Conservation (phyloP, 2,797 vertebrate species). For the Sebastes wilsoni region DNA sequence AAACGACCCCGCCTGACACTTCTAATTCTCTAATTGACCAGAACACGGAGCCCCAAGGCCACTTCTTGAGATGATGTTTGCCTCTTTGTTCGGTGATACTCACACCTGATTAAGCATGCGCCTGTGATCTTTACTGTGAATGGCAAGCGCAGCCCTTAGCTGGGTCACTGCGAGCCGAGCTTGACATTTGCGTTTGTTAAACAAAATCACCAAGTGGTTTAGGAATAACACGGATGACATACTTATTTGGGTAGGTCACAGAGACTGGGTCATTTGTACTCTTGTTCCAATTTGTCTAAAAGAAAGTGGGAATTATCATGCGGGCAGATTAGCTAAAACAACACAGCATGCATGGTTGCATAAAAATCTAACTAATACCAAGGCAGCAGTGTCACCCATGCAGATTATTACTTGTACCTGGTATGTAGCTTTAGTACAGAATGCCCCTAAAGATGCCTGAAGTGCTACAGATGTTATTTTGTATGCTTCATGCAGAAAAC, state of each 20-base stretch:
- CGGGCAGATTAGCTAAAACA: neutral
- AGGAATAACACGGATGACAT: conserved; percentile 6
- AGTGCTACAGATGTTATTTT: conserved; percentile 45
- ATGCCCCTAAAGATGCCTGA: conserved; percentile 5
- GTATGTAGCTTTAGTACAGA: conserved; percentile 6
- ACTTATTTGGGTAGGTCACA: conserved; percentile 17
- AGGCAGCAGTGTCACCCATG: neutral
- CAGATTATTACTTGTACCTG: conserved; percentile 6
- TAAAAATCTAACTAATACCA: neutral
- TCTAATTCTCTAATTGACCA: conserved; percentile 68
- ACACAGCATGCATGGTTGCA: neutral
- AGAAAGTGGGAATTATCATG: neutral
- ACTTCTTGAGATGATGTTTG: conserved; percentile 42
- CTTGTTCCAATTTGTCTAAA: neutral
- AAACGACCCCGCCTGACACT: conserved; percentile 45
- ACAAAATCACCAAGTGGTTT: conserved; percentile 38
- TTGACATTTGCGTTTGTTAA: conserved; percentile 65
- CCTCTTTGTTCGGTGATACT: conserved; percentile 53
- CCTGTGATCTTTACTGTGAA: conserved; percentile 53
- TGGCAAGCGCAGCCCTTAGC: conserved; percentile 36
- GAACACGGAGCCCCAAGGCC: conserved; percentile 45
- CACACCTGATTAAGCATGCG: conserved; percentile 62
- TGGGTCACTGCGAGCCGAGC: conserved; percentile 28
- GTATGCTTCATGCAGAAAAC: conserved; percentile 37
- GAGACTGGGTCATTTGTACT: neutral